Percentiles rank a stretch among this genome's conserved stretches.
Evolutionary conservation across 2,888 invertebrate genomes (phyloP).

Genomic region (Lobophora halterata): DNA sequence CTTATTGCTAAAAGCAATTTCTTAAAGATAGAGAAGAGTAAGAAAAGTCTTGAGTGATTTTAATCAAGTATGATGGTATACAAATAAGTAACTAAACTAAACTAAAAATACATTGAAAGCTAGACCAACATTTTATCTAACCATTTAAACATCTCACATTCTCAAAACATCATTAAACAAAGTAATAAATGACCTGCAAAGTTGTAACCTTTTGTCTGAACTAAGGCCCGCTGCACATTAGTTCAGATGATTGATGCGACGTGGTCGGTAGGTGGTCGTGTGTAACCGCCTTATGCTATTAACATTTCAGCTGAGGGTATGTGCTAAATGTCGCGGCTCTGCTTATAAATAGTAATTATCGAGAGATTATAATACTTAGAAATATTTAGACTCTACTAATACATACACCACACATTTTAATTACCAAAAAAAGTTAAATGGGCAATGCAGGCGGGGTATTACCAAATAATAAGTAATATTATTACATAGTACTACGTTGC

Average conservation of each 20-base stretch:
- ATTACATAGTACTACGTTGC: no score
- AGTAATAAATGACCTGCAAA: slow-evolving; percentile 48
- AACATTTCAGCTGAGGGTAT: slow-evolving; percentile 47
- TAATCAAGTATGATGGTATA: no score
- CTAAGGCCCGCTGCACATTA: slow-evolving; percentile 45
- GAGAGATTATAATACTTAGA: slow-evolving; percentile 24
- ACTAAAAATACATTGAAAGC: no score
- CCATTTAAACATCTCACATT: slow-evolving; percentile 4
- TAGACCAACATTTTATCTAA: no score
- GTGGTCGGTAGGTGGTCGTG: slow-evolving; percentile 28
- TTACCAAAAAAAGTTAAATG: no score
- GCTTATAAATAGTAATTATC: slow-evolving; percentile 29
- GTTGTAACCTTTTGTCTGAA: slow-evolving; percentile 50
- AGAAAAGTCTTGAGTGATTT: no score
- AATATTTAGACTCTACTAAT: neutral
- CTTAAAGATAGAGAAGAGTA: no score
- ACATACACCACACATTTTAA: neutral
- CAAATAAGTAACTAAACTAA: no score
- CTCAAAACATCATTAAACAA: slow-evolving; percentile 37
- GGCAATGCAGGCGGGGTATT: no score
- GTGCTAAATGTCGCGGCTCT: slow-evolving; percentile 57
- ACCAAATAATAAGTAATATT: no score
- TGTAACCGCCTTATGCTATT: slow-evolving; percentile 42
- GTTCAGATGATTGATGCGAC: slow-evolving; percentile 47
- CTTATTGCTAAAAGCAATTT: no score